Percentiles rank a stretch among this genome's conserved stretches.
Evolutionary conservation across 2,797 vertebrate species (phyloP).

Genomic region (Lacerta agilis): DNA sequence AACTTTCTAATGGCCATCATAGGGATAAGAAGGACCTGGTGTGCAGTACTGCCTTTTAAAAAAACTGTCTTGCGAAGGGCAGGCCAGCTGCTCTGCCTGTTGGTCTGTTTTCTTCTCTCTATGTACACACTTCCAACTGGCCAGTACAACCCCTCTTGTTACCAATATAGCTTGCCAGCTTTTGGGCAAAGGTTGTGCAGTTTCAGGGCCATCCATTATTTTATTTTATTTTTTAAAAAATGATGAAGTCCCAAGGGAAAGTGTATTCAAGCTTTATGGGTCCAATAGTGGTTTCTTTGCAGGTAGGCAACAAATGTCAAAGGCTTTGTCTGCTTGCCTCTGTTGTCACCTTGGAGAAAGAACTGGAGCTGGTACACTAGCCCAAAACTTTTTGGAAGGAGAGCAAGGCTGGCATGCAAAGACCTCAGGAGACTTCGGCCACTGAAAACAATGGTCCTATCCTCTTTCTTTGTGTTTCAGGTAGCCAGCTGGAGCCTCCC

Average conservation of each 20-base stretch:
- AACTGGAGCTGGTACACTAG: conserved; percentile 10
- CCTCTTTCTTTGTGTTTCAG: conserved; percentile 35
- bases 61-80: not conserved
- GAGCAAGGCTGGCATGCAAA: not conserved
- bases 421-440: not conserved
- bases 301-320: not conserved
- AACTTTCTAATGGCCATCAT: not conserved
- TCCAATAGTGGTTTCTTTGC: conserved; percentile 1
- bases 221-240: not conserved
- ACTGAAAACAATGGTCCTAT: not conserved
- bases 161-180: not conserved
- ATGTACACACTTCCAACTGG: fast-evolving
- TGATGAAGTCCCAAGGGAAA: not conserved
- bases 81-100: not conserved
- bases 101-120: too few species aligned
- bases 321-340: conserved; percentile 28
- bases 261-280: not conserved
- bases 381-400: not conserved
- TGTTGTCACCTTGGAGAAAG: conserved; percentile 19
- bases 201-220: not conserved
- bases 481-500: not conserved
- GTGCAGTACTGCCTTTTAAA: not conserved
- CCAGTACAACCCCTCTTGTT: conserved; percentile 8
- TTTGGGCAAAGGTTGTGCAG: conserved; percentile 4
- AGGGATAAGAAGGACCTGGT: too few species aligned